Percentiles rank a stretch among this genome's conserved stretches.
These are phyloP conservation scores for Acleris laterana DNA, from an alignment of 2,888 invertebrate species.

Conservation along the genomic window DNA sequence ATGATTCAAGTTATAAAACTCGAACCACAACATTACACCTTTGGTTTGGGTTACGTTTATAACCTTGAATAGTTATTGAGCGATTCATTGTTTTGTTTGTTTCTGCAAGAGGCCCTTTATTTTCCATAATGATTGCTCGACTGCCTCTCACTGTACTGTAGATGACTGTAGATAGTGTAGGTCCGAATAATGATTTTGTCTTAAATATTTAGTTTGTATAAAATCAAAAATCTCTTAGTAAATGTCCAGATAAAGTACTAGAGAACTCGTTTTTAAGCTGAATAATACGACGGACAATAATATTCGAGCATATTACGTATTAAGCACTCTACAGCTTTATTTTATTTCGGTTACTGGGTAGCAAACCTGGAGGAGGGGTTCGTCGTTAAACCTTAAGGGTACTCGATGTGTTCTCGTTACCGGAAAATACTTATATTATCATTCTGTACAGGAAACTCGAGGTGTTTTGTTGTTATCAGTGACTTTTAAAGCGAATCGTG, in stretches of 20 bases:
- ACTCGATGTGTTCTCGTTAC: conserved; percentile 54
- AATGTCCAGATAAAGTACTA: no score
- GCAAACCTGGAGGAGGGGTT: conserved; percentile 47
- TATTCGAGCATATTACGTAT: no score
- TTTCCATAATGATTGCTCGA: conserved; percentile 4
- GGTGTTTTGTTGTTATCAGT: conserved; percentile 6
- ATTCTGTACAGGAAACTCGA: conserved; percentile 29
- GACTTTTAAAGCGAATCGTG: conserved; percentile 3
- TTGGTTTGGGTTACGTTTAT: background rate
- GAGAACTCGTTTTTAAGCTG: no score
- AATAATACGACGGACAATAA: no score
- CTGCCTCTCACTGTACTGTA: no score
- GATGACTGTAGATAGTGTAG: no score
- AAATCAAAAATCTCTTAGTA: no score
- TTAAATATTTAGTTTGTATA: no score
- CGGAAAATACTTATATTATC: conserved; percentile 42
- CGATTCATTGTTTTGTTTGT: conserved; percentile 1
- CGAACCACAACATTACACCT: no score
- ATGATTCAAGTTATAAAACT: background rate
- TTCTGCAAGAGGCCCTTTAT: conserved; percentile 6
- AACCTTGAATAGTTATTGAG: background rate
- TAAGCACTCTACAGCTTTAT: conserved; percentile 20
- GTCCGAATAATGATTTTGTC: no score
- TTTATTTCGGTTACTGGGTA: conserved; percentile 40
- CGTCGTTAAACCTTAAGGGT: conserved; percentile 57